Evolutionary conservation across 2,888 invertebrate genomes (phyloP).

Genomic region (Leucoma salicis): DNA sequence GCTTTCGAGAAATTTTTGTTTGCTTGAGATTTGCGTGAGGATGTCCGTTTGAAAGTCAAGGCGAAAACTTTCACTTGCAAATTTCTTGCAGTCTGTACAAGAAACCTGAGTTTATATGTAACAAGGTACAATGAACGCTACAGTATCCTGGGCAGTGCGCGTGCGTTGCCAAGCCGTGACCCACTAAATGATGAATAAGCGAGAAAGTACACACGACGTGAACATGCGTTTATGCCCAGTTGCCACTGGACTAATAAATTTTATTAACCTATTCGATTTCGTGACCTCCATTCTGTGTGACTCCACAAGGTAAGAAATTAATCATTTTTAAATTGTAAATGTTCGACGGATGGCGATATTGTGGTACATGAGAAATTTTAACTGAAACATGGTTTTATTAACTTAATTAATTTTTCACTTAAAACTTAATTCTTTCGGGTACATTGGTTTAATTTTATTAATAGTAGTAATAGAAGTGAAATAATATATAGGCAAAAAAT

Average conservation of each 20-base stretch:
- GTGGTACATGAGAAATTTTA: no score
- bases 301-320: background rate
- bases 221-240: conserved; percentile 32
- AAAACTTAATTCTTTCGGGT: no score
- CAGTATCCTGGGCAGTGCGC: conserved; percentile 41
- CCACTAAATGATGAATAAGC: conserved; percentile 69
- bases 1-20: conserved; percentile 6
- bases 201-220: conserved; percentile 57
- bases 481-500: no score
- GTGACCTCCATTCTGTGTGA: conserved; percentile 22
- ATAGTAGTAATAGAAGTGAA: no score
- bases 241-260: conserved; percentile 40
- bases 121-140: conserved; percentile 55
- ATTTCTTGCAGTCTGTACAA: conserved; percentile 51
- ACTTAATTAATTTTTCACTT: no score
- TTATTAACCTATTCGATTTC: conserved; percentile 43
- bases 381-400: no score
- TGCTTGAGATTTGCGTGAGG: conserved; percentile 3
- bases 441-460: no score
- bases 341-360: no score
- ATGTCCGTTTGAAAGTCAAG: conserved; percentile 4
- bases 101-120: conserved; percentile 50
- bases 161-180: conserved; percentile 48
- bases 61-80: conserved; percentile 60
- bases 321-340: no score